Conservation (phyloP, 2,888 invertebrate genomes). For the Apamea sordens region DNA sequence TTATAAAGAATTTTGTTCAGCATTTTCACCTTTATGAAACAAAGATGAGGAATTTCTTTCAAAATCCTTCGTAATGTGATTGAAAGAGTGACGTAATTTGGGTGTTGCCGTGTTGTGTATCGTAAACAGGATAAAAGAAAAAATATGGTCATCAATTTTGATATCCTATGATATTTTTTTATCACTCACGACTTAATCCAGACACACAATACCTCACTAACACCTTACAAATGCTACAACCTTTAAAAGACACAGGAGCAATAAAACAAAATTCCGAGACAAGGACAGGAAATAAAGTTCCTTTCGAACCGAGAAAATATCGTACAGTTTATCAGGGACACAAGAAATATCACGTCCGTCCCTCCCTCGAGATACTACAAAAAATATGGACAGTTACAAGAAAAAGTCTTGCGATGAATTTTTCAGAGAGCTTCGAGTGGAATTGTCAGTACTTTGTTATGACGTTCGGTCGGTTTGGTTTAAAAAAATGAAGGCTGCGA, state of each 20-base stretch:
- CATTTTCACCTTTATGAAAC: no score
- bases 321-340: conserved; percentile 73
- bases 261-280: conserved; percentile 60
- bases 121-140: background rate
- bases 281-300: conserved; percentile 63
- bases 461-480: conserved; percentile 23
- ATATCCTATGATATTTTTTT: background rate
- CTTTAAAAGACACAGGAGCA: conserved; percentile 32
- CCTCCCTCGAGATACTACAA: conserved; percentile 60
- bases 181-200: background rate
- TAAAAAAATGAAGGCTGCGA: background rate
- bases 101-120: no score
- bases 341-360: conserved; percentile 74
- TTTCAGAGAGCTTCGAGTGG: conserved; percentile 39
- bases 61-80: no score
- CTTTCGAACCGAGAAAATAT: conserved; percentile 69
- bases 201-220: background rate
- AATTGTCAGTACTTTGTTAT: conserved; percentile 47
- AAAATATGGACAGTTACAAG: conserved; percentile 67
- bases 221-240: conserved; percentile 8
- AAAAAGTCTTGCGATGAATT: conserved; percentile 62
- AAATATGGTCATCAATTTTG: background rate
- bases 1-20: no score
- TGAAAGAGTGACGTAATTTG: no score
- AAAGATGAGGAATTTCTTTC: no score